A percentile compares a stretch with the other conserved stretches of the same genome.
Conservation (phyloP, 2,113 vertebrate species). For the Caretta caretta region DNA sequence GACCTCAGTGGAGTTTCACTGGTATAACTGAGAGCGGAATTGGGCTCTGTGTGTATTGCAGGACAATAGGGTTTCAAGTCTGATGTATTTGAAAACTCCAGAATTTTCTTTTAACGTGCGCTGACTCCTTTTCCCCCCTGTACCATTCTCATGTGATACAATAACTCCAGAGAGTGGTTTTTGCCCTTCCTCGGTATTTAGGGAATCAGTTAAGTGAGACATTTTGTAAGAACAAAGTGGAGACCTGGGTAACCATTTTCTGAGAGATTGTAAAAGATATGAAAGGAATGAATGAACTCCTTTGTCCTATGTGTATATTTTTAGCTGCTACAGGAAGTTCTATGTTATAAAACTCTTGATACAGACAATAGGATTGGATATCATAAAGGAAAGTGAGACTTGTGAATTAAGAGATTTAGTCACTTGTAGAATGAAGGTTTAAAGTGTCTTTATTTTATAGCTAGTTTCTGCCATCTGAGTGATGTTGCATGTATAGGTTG, state of each 20-base stretch:
- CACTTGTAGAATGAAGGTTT: conserved; percentile 71
- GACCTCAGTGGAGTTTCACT: background rate
- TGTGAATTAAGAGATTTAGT: conserved; percentile 78
- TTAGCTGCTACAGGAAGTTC: background rate
- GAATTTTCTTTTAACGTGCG: background rate
- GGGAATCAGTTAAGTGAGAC: background rate
- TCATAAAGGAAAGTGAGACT: conserved; percentile 57
- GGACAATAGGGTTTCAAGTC: background rate
- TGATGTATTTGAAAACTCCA: background rate
- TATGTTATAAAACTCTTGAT: background rate
- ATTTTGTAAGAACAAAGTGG: rapidly evolving
- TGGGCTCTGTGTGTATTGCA: background rate
- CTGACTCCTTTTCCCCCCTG: rapidly evolving
- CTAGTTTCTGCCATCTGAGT: conserved; percentile 76
- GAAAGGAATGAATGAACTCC: rapidly evolving
- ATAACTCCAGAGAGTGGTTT: background rate
- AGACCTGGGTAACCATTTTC: rapidly evolving
- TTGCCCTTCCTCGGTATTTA: background rate
- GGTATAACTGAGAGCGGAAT: background rate
- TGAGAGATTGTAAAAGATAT: background rate
- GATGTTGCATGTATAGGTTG: conserved; percentile 79
- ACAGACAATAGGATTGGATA: conserved; percentile 13
- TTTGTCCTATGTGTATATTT: background rate
- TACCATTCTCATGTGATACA: background rate
- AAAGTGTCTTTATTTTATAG: conserved; percentile 80